Conservation (phyloP, 2,797 vertebrate genomes). For the Tragopan temminckii region DNA sequence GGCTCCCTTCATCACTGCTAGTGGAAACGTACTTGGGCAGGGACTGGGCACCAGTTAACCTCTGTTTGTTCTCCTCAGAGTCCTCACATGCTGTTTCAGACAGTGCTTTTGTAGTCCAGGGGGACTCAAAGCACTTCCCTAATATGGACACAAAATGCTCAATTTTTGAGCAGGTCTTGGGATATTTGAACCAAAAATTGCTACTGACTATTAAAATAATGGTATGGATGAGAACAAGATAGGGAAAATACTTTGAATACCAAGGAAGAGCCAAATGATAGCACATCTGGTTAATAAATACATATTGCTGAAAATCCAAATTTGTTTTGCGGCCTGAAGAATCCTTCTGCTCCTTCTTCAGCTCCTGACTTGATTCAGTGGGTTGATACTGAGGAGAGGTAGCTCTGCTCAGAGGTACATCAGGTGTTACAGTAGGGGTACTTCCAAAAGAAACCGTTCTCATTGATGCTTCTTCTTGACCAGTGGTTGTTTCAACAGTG, state of each 20-base stretch:
- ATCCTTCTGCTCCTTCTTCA: slow-evolving; percentile 82
- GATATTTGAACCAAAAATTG: slow-evolving; percentile 99
- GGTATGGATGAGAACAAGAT: slow-evolving; percentile 98
- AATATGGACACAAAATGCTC: slow-evolving; percentile 99
- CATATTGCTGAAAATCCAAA: slow-evolving; percentile 98
- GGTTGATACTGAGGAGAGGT: slow-evolving; percentile 73
- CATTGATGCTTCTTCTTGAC: slow-evolving; percentile 75
- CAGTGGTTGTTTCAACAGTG: slow-evolving; percentile 81
- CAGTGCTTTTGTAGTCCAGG: slow-evolving; percentile 98
- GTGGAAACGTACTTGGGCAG: slow-evolving; percentile 95
- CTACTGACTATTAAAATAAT: slow-evolving; percentile 99
- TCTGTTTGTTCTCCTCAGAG: slow-evolving; percentile 97
- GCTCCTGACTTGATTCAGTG: slow-evolving; percentile 70
- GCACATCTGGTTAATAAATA: slow-evolving; percentile 99
- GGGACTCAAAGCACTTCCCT: slow-evolving; percentile 98
- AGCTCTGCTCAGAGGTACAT: slow-evolving; percentile 73
- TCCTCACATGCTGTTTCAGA: slow-evolving; percentile 98
- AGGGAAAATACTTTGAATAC: slow-evolving; percentile 99
- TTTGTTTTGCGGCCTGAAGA: slow-evolving; percentile 92
- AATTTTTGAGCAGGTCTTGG: slow-evolving; percentile 98
- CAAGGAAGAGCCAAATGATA: slow-evolving; percentile 98
- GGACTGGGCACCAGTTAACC: slow-evolving; percentile 90
- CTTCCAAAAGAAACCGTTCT: slow-evolving; percentile 69
- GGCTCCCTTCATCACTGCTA: slow-evolving; percentile 96
- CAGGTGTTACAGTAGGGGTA: slow-evolving; percentile 68